Evolutionary conservation across 1,140 invertebrate genomes (phyloP), one percentile per base, ranked within the genome.

Genomic region (Caerostris extrusa): DNA sequence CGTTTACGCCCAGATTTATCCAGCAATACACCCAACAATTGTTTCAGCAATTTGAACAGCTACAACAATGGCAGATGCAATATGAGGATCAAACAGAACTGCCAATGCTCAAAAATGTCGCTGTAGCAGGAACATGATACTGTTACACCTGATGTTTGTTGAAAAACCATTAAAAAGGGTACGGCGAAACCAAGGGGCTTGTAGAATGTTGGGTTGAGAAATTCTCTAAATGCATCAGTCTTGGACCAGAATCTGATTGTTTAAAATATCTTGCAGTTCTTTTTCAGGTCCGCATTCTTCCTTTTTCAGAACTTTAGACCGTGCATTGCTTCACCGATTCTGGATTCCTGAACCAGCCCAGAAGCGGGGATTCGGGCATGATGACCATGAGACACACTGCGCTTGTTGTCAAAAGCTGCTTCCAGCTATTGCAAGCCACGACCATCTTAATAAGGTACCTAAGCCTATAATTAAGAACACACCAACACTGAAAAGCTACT

Each of bases 131-230:
- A n/a, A 99, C 95, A 99, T 98, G 53, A 99, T 97, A 2, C 98
- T 98, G 95, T 99, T 99, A 98, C 98, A 53, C 98, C 98, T 94
- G 97, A 98, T 91, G 99, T 96, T 96, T 99, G 98, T 96, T 99
- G 98, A 97, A 99, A 98, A 95, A 98, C 97, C 98, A 99, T 99
- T 60, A 99, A 96, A 5, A 98, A n/a, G n/a, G n/a, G 98, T 5
- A 99, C 95, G 0, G 98, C 97, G 71, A 99, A 98, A 0, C 97
- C 95, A 8, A 60, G 12, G 4, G 94, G 94, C n/a, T 93, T 94
- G 53, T 89, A 93, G 34, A 91, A 57, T 6, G 56, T 60, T 0
- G 94, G 82, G 1, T 90, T 6, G 3, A 69, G 61, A 19, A 94
- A 17, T 1, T 90, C 86, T 34, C n/a, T 8, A 3, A 69, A 12